phyloP scores from a whole-genome alignment of 2,797 vertebrate species.

The Myotis vivesi region DNA sequence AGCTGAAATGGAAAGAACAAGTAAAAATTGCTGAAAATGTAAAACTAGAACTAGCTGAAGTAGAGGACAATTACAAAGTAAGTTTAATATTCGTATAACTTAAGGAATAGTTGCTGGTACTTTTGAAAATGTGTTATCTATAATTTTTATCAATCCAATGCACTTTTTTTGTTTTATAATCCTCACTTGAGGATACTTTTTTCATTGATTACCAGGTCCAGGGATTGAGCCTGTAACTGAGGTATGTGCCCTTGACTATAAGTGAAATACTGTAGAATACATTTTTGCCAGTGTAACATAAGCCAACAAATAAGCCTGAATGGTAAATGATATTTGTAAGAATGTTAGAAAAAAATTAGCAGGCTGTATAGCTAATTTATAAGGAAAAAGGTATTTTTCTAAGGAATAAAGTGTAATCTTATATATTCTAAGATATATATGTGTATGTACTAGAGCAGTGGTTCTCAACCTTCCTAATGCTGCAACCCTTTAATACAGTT shows the following conservation, averaged over 20 bases:
- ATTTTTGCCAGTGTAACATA: background rate
- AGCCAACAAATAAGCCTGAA: background rate
- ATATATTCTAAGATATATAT: background rate
- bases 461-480: no score
- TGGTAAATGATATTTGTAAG: background rate
- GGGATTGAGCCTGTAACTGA: no score
- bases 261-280: slow-evolving; percentile 11
- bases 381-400: slow-evolving; percentile 5
- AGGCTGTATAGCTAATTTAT: background rate
- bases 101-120: background rate
- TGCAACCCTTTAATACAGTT: no score
- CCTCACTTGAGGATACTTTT: no score
- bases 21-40: slow-evolving; percentile 92
- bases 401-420: background rate
- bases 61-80: slow-evolving; percentile 95
- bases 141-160: background rate
- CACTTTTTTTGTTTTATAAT: no score
- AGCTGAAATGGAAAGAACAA: slow-evolving; percentile 96
- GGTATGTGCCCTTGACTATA: background rate
- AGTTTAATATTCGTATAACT: slow-evolving; percentile 62
- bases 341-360: background rate
- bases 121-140: slow-evolving; percentile 17
- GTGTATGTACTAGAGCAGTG: background rate
- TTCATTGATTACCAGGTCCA: no score
- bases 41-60: slow-evolving; percentile 91